Conservation (phyloP, 2,113 vertebrate genomes). For the Sinocyclocheilus maitianheensis region DNA sequence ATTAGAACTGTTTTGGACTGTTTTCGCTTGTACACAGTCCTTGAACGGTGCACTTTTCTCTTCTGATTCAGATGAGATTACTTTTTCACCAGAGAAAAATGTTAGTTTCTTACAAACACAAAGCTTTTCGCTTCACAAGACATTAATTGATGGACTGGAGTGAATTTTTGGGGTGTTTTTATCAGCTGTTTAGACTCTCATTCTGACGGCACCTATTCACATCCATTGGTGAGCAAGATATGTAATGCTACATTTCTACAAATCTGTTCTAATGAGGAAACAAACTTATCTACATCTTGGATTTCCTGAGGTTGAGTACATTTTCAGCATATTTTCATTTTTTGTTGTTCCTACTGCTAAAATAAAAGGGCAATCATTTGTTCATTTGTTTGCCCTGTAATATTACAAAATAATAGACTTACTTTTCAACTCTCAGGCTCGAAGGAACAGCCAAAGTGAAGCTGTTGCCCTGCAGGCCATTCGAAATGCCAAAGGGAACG, state of each 20-base stretch:
- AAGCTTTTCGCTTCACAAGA: background rate
- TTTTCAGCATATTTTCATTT: background rate
- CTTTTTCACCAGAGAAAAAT: background rate
- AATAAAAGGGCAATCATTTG: background rate
- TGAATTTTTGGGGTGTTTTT: background rate
- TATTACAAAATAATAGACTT: background rate
- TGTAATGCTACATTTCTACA: background rate
- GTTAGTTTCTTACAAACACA: background rate
- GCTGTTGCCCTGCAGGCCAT: slow-evolving; percentile 94
- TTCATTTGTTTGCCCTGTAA: background rate
- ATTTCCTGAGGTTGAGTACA: background rate
- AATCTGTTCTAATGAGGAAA: background rate
- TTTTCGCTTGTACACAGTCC: background rate
- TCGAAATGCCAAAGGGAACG: slow-evolving; percentile 91
- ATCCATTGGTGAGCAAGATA: background rate
- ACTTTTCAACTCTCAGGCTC: slow-evolving; percentile 72
- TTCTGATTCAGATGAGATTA: background rate
- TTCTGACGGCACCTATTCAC: background rate
- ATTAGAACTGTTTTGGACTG: background rate
- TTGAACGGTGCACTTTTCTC: background rate
- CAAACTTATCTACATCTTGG: background rate
- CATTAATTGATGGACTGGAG: background rate
- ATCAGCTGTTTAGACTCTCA: background rate
- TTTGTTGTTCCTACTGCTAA: background rate
- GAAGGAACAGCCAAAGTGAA: slow-evolving; percentile 92